Percentiles rank a stretch among this genome's conserved stretches.
phyloP scores from a whole-genome alignment of 2,113 vertebrate species.

The Greenwoodochromis staneri region DNA sequence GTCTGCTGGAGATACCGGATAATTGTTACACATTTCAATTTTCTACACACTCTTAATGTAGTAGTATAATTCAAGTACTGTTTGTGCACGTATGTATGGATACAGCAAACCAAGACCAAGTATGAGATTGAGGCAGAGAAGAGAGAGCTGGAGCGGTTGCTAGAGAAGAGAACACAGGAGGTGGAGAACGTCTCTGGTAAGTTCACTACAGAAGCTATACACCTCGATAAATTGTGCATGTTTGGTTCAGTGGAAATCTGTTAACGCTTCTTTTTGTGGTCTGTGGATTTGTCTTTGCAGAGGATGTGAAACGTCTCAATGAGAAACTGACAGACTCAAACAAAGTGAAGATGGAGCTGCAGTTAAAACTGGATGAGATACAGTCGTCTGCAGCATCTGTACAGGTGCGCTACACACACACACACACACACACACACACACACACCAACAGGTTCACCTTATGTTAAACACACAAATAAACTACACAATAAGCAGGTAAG shows the following conservation, averaged over 20 bases:
- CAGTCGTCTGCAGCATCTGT: constrained; percentile 86
- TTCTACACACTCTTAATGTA: background rate
- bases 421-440: background rate
- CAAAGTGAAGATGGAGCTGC: constrained; percentile 84
- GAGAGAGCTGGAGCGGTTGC: constrained; percentile 83
- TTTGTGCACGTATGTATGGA: background rate
- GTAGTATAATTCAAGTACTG: background rate
- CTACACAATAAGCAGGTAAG: background rate
- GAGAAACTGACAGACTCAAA: constrained; percentile 86
- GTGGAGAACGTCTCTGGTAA: constrained; percentile 87
- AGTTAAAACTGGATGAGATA: constrained; percentile 88
- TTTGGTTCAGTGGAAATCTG: background rate
- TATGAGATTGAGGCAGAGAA: constrained; percentile 94
- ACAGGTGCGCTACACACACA: constrained; percentile 66
- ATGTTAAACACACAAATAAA: background rate
- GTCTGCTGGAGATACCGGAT: background rate
- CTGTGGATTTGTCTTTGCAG: constrained; percentile 53
- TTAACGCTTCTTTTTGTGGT: background rate
- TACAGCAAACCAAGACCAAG: constrained; percentile 74
- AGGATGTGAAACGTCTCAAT: constrained; percentile 84
- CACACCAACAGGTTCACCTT: background rate
- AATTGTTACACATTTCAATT: background rate
- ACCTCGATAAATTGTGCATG: background rate
- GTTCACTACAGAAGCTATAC: background rate
- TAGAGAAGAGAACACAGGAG: constrained; percentile 88